Conservation (phyloP, 2,888 invertebrate species). For the Cephus spinipes region DNA sequence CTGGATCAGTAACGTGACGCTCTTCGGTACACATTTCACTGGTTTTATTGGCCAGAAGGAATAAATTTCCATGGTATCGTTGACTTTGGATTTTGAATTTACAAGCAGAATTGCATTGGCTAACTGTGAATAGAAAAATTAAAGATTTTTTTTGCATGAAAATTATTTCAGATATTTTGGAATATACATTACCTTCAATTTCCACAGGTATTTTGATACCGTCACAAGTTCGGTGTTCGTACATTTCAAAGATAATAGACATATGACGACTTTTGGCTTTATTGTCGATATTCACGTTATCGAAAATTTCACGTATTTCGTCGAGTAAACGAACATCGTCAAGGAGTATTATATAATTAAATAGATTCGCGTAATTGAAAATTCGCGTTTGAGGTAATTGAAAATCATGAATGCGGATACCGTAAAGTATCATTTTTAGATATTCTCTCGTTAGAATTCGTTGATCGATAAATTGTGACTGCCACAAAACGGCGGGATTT, state of each 20-base stretch:
- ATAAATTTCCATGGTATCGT: slow-evolving; percentile 1
- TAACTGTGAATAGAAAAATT: too few relatives aligned
- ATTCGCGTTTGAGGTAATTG: background rate
- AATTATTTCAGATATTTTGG: background rate
- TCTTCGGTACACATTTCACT: background rate
- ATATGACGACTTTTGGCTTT: slow-evolving; percentile 11
- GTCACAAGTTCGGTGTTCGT: background rate
- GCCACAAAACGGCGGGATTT: slow-evolving; percentile 9
- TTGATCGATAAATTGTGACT: slow-evolving; percentile 1
- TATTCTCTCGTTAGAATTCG: slow-evolving; percentile 7
- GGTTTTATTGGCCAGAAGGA: background rate
- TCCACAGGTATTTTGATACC: background rate
- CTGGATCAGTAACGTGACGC: background rate
- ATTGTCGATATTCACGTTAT: background rate
- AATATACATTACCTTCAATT: background rate
- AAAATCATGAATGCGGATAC: background rate
- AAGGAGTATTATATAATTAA: slow-evolving; percentile 6
- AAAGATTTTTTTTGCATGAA: background rate
- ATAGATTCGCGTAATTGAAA: background rate
- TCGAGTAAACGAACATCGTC: background rate
- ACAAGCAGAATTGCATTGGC: too few relatives aligned
- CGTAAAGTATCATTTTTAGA: background rate
- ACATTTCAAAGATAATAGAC: slow-evolving; percentile 1
- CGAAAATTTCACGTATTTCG: background rate
- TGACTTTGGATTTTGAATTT: too few relatives aligned